Conservation (phyloP, 2,888 invertebrate species). For the Tenthredo livida region DNA sequence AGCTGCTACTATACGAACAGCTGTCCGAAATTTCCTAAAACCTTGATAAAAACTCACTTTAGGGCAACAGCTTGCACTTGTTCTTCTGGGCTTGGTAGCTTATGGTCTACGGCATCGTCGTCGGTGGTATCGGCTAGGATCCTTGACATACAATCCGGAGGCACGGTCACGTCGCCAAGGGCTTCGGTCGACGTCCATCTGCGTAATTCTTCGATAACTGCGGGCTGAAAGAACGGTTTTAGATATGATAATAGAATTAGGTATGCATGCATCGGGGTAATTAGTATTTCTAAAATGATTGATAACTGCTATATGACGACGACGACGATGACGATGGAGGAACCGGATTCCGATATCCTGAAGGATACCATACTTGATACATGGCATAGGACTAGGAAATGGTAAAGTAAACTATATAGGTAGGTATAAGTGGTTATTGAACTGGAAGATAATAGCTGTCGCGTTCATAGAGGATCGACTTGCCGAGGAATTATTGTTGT, state of each 20-base stretch:
- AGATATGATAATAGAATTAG: neutral
- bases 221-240: conserved; percentile 83
- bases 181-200: conserved; percentile 93
- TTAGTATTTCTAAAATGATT: neutral
- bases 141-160: conserved; percentile 88
- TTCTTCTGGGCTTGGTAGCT: conserved; percentile 93
- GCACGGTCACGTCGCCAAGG: conserved; percentile 89
- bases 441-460: conserved; percentile 33
- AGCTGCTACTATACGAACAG: neutral
- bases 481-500: conserved; percentile 69
- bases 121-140: conserved; percentile 82
- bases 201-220: conserved; percentile 88
- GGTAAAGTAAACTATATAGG: neutral
- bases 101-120: conserved; percentile 89
- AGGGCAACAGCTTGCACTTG: conserved; percentile 90
- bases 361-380: neutral
- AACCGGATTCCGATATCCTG: neutral
- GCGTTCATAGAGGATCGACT: conserved; percentile 55
- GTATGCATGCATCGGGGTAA: too few species aligned
- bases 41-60: conserved; percentile 81
- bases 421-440: conserved; percentile 30
- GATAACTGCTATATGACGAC: neutral
- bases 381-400: neutral
- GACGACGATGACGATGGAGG: neutral
- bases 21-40: neutral